Conservation (phyloP, 2,888 invertebrate species). For the Lottia gigantea region DNA sequence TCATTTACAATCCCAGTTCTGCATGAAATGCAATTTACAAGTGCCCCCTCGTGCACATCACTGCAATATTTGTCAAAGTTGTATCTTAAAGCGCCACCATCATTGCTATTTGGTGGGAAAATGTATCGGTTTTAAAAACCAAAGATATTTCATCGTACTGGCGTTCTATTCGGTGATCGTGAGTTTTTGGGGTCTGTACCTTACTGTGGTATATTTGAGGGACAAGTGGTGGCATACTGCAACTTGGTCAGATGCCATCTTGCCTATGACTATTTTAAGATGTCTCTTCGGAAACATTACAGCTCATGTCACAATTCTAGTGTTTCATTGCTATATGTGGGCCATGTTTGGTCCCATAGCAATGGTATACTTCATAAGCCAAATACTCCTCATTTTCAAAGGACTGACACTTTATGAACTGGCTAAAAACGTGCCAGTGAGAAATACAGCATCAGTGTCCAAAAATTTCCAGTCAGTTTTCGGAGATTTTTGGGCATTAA, state of each 20-base stretch:
- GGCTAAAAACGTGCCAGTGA: conserved; percentile 37
- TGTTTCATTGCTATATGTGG: conserved; percentile 38
- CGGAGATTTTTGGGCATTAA: conserved; percentile 51
- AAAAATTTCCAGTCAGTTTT: conserved; percentile 49
- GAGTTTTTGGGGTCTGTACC: conserved; percentile 36
- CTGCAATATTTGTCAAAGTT: conserved; percentile 51
- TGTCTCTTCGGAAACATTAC: conserved; percentile 32
- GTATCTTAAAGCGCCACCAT: conserved; percentile 62
- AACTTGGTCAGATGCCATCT: conserved; percentile 37
- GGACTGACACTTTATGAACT: conserved; percentile 47
- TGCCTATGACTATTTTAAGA: conserved; percentile 38
- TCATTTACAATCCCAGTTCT: conserved; percentile 46
- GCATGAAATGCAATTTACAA: conserved; percentile 42
- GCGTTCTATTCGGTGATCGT: conserved; percentile 42
- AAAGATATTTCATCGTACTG: conserved; percentile 53
- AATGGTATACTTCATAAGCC: conserved; percentile 37
- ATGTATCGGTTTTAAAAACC: conserved; percentile 57
- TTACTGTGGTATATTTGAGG: conserved; percentile 38
- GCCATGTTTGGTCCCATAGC: conserved; percentile 37
- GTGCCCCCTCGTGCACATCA: conserved; percentile 55
- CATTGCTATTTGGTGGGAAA: conserved; percentile 60
- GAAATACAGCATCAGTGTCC: conserved; percentile 31
- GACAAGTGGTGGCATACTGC: conserved; percentile 33
- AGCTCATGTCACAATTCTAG: conserved; percentile 33
- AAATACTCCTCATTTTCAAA: conserved; percentile 29